These are phyloP conservation scores for Hirtodrosophila confusa DNA, from an alignment of 2,888 invertebrate genomes.

Conservation along the genomic window DNA sequence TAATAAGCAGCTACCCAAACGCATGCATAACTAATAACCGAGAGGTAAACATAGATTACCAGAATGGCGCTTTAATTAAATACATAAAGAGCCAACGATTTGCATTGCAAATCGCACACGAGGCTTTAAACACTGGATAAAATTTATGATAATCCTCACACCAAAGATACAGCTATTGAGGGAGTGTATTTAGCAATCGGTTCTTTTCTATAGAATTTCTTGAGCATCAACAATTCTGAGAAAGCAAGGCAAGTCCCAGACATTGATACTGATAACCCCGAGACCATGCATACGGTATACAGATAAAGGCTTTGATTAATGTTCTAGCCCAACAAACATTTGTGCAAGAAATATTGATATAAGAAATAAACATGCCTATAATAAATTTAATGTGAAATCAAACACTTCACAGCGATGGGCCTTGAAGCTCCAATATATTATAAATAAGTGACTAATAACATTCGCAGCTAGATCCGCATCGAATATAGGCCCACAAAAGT, in stretches of 20 bases:
- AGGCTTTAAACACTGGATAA: slow-evolving; percentile 34
- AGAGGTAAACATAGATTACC: slow-evolving; percentile 49
- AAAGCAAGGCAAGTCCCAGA: slow-evolving; percentile 10
- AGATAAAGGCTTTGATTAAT: slow-evolving; percentile 39
- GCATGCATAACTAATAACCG: slow-evolving; percentile 63
- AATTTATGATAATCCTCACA: slow-evolving; percentile 73
- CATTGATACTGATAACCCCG: slow-evolving; percentile 41
- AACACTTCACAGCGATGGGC: background rate
- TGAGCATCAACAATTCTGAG: slow-evolving; percentile 1
- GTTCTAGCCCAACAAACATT: slow-evolving; percentile 27
- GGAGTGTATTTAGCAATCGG: background rate
- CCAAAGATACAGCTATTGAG: slow-evolving; percentile 23
- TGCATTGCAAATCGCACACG: slow-evolving; percentile 66
- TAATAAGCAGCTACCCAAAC: slow-evolving; percentile 65
- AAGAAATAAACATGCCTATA: background rate
- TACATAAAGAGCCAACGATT: slow-evolving; percentile 64
- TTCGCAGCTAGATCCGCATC: no score
- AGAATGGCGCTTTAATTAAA: slow-evolving; percentile 71
- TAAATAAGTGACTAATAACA: no score
- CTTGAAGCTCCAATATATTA: no score
- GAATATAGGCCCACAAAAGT: slow-evolving; percentile 9
- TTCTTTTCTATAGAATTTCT: slow-evolving; percentile 33
- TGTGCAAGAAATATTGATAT: slow-evolving; percentile 25
- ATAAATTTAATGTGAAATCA: slow-evolving; percentile 3
- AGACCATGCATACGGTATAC: slow-evolving; percentile 16